Conservation (phyloP, 1,140 invertebrate species). For the Listronotus bonariensis region DNA sequence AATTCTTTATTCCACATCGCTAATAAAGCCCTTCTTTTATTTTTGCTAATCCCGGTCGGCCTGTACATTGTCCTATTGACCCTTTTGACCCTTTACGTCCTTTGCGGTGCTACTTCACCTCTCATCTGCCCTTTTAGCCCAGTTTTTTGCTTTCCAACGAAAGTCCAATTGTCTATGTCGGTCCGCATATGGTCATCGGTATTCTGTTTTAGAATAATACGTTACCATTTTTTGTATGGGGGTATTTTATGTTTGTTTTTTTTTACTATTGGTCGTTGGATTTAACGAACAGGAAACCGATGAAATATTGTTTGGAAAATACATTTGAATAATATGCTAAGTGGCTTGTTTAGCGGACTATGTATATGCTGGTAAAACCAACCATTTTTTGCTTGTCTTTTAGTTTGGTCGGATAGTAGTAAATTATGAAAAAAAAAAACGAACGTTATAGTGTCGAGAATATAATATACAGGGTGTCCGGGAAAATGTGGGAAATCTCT, state of each 20-base stretch:
- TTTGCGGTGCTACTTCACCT: not conserved
- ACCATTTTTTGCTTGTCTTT: too few relatives aligned
- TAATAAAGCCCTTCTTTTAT: constrained; percentile 11
- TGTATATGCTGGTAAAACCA: too few relatives aligned
- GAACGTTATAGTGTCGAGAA: too few relatives aligned
- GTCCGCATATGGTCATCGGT: constrained; percentile 7
- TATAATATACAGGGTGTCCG: too few relatives aligned
- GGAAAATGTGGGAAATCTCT: too few relatives aligned
- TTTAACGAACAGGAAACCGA: constrained; percentile 8
- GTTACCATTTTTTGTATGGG: not conserved
- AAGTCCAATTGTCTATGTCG: constrained; percentile 5
- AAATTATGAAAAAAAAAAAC: too few relatives aligned
- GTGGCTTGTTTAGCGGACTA: not conserved
- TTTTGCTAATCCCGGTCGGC: constrained; percentile 10
- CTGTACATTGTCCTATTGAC: constrained; percentile 2
- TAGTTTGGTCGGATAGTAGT: too few relatives aligned
- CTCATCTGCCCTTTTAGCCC: constrained; percentile 5
- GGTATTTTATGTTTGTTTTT: not conserved
- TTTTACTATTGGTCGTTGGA: constrained; percentile 3
- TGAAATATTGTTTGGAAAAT: not conserved
- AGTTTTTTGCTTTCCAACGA: not conserved
- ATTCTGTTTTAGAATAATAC: not conserved
- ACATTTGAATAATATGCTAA: constrained; percentile 10
- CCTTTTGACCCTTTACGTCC: constrained; percentile 8
- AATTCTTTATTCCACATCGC: constrained; percentile 1